Evolutionary conservation across 2,113 vertebrate genomes (phyloP), one percentile per base, ranked within the genome.

Genomic region (Cyanoramphus novaezelandiae): DNA sequence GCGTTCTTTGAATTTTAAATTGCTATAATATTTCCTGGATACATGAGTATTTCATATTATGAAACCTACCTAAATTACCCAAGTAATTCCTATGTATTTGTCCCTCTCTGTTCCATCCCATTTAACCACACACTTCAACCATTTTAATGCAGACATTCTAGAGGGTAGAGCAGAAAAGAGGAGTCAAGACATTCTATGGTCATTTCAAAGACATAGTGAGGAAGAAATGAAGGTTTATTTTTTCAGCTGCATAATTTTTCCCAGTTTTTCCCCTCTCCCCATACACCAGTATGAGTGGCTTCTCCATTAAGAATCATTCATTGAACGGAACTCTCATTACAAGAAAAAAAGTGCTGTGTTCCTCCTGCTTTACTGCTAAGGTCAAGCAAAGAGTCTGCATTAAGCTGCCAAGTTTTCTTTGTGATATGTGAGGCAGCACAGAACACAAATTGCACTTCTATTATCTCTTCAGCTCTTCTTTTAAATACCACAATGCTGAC

Each of bases 351-450:
- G 10, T 86, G 19, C 44, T 79, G 6, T 79, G 41, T 52, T 85
- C 31, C 92, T 94, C 94, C 82, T 90, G 53, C 75, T 94, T n/a
- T 31, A 7, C 31, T 77, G 84, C 49, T 77, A 82, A 88, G 91
- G 84, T 91, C 90, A 94, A 94, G 44, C 15, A 59, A 68, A 91
- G n/a, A 41, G 17, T 13, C 47, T 47, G 21, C 2, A 0, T 78
- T 91, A 74, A 89, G 50, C 82, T 93, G 59, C 41, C 71, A 82
- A 82, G 59, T 62, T 95, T 95, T 93, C 53, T 80, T 80, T 80
- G 63, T 69, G 78, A 87, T 43, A 80, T 0, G 3, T 65, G 67
- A 93, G 21, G 53, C 78, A 88, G 47, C 63, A 72, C 3, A 2
- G 69, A 89, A 79, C 81, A 85, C 33, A 93, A 81, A 93, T 74